phyloP scores from a whole-genome alignment of 2,113 vertebrate species.

The Myrmophylax atrothorax region DNA sequence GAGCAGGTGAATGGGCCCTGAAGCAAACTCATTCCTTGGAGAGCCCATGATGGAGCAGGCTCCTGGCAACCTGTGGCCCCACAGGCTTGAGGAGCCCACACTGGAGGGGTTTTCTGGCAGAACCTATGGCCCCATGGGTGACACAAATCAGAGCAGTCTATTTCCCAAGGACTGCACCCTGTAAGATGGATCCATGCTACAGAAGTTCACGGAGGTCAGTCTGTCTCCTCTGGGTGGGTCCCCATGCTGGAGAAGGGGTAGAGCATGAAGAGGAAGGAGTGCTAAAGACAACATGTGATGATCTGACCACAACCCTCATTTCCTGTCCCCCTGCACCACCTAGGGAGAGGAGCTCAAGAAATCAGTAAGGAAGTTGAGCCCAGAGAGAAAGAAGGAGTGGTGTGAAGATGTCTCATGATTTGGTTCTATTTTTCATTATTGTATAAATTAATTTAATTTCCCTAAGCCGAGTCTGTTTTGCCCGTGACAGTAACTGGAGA shows the following conservation, averaged over 20 bases:
- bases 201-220: neutral
- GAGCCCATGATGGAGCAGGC: rapidly evolving
- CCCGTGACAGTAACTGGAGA: neutral
- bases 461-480: neutral
- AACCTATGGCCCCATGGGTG: neutral
- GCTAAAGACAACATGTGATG: neutral
- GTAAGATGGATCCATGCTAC: rapidly evolving
- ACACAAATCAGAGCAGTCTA: neutral
- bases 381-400: rapidly evolving
- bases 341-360: rapidly evolving
- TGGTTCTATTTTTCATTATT: neutral
- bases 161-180: neutral
- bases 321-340: rapidly evolving
- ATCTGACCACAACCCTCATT: neutral
- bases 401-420: neutral
- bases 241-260: rapidly evolving
- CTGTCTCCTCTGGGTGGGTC: neutral
- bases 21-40: neutral
- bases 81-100: rapidly evolving
- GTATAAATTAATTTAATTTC: neutral
- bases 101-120: neutral
- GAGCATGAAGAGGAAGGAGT: rapidly evolving
- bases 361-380: rapidly evolving
- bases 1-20: neutral
- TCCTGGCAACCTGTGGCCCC: neutral